phyloP scores from a whole-genome alignment of 1,140 invertebrate species.

The Drosophila nigrodunni region DNA sequence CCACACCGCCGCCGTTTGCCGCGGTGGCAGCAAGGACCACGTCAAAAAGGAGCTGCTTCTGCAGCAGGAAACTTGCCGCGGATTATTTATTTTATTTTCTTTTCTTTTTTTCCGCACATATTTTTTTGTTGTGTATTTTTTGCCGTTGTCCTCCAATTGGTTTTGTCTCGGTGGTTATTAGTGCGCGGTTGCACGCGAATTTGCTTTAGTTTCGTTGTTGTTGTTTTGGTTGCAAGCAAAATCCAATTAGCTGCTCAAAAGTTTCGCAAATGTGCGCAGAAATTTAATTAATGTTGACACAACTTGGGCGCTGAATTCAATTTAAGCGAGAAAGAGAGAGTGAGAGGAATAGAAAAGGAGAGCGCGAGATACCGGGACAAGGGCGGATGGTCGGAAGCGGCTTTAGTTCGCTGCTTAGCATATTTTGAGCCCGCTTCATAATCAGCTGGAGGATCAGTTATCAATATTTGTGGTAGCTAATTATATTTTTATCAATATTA shows the following conservation, averaged over 20 bases:
- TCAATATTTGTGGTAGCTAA: neutral
- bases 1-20: slow-evolving; percentile 10
- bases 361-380: neutral
- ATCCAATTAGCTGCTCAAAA: slow-evolving; percentile 82
- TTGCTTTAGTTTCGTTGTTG: slow-evolving; percentile 63
- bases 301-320: slow-evolving; percentile 62
- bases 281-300: slow-evolving; percentile 83
- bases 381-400: neutral
- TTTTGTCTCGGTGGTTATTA: slow-evolving; percentile 67
- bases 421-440: neutral
- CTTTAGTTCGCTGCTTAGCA: neutral
- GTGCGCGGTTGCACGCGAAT: slow-evolving; percentile 76
- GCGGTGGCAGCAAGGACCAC: slow-evolving; percentile 25
- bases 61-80: slow-evolving; percentile 65
- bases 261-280: slow-evolving; percentile 73
- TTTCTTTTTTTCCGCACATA: slow-evolving; percentile 12
- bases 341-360: neutral
- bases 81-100: slow-evolving; percentile 66
- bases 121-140: slow-evolving; percentile 34
- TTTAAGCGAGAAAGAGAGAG: slow-evolving; percentile 29
- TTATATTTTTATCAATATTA: neutral
- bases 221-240: slow-evolving; percentile 62
- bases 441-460: neutral
- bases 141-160: slow-evolving; percentile 40
- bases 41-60: slow-evolving; percentile 24